Percentiles rank a stretch among this genome's conserved stretches.
phyloP scores from a whole-genome alignment of 2,888 invertebrate species.

The Caenorhabditis becei region DNA sequence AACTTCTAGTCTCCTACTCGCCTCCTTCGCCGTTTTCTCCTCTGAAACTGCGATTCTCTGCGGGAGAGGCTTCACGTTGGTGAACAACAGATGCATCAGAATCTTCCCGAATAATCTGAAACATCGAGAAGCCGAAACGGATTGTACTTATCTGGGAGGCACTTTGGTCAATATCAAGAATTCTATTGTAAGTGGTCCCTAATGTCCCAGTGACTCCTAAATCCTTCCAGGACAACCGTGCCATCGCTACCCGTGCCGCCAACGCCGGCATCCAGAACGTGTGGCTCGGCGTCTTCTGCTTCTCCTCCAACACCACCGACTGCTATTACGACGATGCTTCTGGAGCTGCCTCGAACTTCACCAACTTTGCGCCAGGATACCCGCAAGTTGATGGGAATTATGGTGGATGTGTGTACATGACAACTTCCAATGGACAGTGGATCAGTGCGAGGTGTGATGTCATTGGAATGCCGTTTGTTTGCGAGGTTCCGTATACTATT shows the following conservation, averaged over 20 bases:
- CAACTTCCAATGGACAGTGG: slow-evolving; percentile 22
- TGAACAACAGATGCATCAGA: slow-evolving; percentile 14
- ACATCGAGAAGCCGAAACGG: slow-evolving; percentile 16
- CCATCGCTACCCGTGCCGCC: slow-evolving; percentile 12
- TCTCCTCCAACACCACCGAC: slow-evolving; percentile 8
- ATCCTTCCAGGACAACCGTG: slow-evolving; percentile 14
- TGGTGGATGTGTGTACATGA: slow-evolving; percentile 43
- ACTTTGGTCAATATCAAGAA: slow-evolving; percentile 14
- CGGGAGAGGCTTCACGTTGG: slow-evolving; percentile 4
- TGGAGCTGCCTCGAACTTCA: slow-evolving; percentile 8
- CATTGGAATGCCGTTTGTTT: slow-evolving; percentile 34
- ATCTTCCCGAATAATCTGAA: slow-evolving; percentile 22
- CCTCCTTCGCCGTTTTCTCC: too few relatives aligned
- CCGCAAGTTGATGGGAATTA: slow-evolving; percentile 1
- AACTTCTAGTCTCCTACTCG: too few relatives aligned
- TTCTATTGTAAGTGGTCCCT: neutral
- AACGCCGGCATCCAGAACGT: slow-evolving; percentile 2
- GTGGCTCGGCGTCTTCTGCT: slow-evolving; percentile 33
- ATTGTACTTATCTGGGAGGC: slow-evolving; percentile 2
- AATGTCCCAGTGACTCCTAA: neutral
- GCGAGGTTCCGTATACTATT: slow-evolving; percentile 13
- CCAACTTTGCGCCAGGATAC: slow-evolving; percentile 23
- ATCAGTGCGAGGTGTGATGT: slow-evolving; percentile 29
- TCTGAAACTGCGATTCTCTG: too few relatives aligned
- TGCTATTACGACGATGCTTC: slow-evolving; percentile 30